Conservation (phyloP, 1,140 invertebrate genomes). For the Nylanderia fulva region DNA sequence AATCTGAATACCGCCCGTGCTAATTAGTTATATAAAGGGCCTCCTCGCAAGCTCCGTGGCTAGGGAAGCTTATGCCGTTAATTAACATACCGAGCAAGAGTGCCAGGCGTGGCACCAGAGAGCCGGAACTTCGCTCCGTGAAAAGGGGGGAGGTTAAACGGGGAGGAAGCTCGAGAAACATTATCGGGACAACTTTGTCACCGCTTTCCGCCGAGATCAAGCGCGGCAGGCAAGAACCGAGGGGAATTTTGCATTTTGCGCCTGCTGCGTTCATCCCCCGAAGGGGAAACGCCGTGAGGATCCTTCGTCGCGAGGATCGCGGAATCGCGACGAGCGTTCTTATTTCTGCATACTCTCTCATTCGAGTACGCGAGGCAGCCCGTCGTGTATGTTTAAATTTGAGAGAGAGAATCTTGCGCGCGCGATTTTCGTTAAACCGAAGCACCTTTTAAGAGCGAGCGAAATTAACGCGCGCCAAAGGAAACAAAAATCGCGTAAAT, state of each 20-base stretch:
- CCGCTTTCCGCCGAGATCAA: slow-evolving; percentile 60
- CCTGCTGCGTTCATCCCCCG: slow-evolving; percentile 14
- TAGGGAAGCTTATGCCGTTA: slow-evolving; percentile 83
- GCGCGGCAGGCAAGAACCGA: slow-evolving; percentile 55
- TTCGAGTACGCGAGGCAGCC: slow-evolving; percentile 20
- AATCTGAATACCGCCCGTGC: slow-evolving; percentile 78
- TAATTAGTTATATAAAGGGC: slow-evolving; percentile 83
- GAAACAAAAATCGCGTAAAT: background rate
- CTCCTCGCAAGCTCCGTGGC: slow-evolving; percentile 73
- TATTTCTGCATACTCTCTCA: slow-evolving; percentile 31
- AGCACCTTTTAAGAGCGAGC: background rate
- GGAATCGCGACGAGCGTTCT: slow-evolving; percentile 39
- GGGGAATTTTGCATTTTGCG: slow-evolving; percentile 60
- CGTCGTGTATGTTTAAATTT: slow-evolving; percentile 5
- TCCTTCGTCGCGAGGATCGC: slow-evolving; percentile 31
- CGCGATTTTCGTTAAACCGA: background rate
- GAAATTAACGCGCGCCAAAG: background rate
- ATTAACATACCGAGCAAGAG: slow-evolving; percentile 83
- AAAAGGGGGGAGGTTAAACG: slow-evolving; percentile 31
- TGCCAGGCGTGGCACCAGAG: slow-evolving; percentile 65
- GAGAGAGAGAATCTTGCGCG: background rate
- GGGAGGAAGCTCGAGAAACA: slow-evolving; percentile 68
- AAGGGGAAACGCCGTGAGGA: slow-evolving; percentile 25
- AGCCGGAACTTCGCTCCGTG: slow-evolving; percentile 62
- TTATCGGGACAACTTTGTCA: slow-evolving; percentile 73